A percentile compares a stretch with the other conserved stretches of the same genome.
Conservation (phyloP, 30 jellyfish, hydroid and myxozoan species). For the Pelagia noctiluca region DNA sequence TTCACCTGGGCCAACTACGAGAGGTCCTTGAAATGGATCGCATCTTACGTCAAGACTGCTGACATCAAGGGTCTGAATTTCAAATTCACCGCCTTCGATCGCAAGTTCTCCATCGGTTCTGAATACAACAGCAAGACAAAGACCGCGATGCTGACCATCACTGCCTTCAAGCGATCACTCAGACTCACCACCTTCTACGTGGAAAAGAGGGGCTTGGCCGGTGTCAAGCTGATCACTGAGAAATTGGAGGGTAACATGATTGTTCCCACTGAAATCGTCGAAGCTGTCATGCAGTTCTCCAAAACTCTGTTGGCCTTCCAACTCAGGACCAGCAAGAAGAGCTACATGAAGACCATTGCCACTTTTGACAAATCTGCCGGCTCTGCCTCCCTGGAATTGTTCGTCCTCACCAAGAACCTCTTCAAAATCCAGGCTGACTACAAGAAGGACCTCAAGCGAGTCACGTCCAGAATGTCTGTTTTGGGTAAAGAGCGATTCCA, state of each 20-base stretch:
- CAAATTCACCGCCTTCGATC: conserved; percentile 56
- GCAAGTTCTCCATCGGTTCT: conserved; percentile 55
- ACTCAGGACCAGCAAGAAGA: conserved; percentile 16
- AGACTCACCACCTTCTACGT: conserved; percentile 11
- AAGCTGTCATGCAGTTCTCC: conserved; percentile 26
- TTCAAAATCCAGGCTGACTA: conserved; percentile 16
- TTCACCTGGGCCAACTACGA: conserved; percentile 79
- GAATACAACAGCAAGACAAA: conserved; percentile 62
- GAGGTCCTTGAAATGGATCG: conserved; percentile 57
- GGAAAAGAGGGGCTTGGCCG: conserved; percentile 28
- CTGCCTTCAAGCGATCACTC: conserved; percentile 52
- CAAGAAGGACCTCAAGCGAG: conserved; percentile 30
- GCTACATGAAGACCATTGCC: conserved; percentile 25
- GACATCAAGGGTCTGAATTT: conserved; percentile 61
- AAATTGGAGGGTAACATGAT: conserved; percentile 25
- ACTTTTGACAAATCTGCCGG: conserved; percentile 33
- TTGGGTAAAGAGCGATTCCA: conserved; percentile 47
- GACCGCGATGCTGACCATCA: conserved; percentile 29
- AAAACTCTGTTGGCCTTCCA: conserved; percentile 23
- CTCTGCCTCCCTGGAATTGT: conserved; percentile 15
- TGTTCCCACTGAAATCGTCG: conserved; percentile 41
- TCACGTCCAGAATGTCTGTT: background rate
- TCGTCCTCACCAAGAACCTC: conserved; percentile 41
- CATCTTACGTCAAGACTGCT: conserved; percentile 51
- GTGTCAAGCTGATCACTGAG: conserved; percentile 39